phyloP scores from a whole-genome alignment of 2,797 vertebrate species.

The Lithobates pipiens region DNA sequence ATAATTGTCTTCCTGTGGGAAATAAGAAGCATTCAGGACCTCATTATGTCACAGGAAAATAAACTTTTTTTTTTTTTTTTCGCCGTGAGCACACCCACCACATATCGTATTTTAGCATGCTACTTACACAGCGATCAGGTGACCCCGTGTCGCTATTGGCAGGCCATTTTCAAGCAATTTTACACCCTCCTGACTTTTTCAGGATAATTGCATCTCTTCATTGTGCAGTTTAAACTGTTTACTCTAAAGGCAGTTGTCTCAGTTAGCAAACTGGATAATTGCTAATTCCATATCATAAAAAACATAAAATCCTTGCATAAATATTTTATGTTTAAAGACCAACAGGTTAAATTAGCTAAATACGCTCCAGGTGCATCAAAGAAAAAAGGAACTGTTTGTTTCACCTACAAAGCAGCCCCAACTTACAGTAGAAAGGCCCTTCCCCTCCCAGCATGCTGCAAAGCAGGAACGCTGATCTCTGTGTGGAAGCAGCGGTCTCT shows the following conservation, averaged over 20 bases:
- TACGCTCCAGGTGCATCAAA: no score
- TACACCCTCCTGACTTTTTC: not conserved
- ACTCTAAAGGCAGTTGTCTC: slow-evolving; percentile 33
- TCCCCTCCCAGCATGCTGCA: no score
- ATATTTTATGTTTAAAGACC: no score
- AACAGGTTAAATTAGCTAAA: no score
- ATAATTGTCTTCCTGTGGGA: slow-evolving; percentile 52
- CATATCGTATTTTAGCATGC: slow-evolving; percentile 6
- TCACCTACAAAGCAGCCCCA: no score
- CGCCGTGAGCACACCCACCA: not conserved
- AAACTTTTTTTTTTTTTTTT: not conserved
- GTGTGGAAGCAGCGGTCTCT: no score
- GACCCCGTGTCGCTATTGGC: not conserved
- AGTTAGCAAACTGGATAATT: not conserved
- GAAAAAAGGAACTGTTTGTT: no score
- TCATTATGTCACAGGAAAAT: slow-evolving; percentile 40
- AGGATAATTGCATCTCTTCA: slow-evolving; percentile 11
- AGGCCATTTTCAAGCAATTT: slow-evolving; percentile 19
- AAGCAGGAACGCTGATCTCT: no score
- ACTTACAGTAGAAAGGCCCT: no score
- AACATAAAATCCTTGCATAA: no score
- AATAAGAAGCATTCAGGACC: slow-evolving; percentile 30
- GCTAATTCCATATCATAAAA: not conserved
- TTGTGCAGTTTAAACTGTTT: not conserved
- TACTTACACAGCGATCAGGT: not conserved